Percentiles rank a stretch among this genome's conserved stretches.
Evolutionary conservation across 2,888 invertebrate genomes (phyloP).

Genomic region (Lasius platythorax): DNA sequence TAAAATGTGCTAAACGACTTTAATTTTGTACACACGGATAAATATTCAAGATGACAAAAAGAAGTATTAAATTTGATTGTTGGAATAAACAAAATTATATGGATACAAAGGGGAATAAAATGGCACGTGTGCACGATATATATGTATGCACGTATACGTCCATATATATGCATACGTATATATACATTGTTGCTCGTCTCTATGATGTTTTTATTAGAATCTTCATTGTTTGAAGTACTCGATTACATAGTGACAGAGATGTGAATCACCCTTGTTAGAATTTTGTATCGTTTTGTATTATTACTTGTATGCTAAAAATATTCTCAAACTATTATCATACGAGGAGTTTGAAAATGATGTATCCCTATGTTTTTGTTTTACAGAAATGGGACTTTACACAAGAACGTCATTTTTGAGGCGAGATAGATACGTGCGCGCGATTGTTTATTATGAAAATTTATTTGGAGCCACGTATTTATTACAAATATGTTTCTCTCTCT

Average conservation of each 20-base stretch:
- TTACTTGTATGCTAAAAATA: conserved; percentile 78
- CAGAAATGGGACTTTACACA: not conserved
- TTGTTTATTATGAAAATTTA: conserved; percentile 3
- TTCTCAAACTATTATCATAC: conserved; percentile 71
- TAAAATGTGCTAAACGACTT: conserved; percentile 83
- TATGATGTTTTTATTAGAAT: conserved; percentile 72
- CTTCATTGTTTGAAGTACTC: conserved; percentile 68
- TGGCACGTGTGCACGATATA: conserved; percentile 72
- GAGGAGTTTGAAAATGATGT: conserved; percentile 72
- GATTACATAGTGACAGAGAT: conserved; percentile 64
- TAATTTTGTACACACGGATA: conserved; percentile 83
- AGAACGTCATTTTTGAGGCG: conserved; percentile 26
- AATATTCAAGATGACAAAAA: conserved; percentile 79
- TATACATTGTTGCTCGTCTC: conserved; percentile 72
- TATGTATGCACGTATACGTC: not conserved
- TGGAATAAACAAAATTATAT: conserved; percentile 73
- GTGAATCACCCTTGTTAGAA: conserved; percentile 66
- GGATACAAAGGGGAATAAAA: conserved; percentile 67
- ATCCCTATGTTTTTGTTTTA: conserved; percentile 73
- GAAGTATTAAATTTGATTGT: conserved; percentile 82
- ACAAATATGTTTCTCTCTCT: not conserved
- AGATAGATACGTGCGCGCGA: not conserved
- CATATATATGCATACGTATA: conserved; percentile 60
- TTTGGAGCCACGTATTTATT: not conserved
- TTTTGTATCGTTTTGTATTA: conserved; percentile 77